Evolutionary conservation across 2,797 vertebrate genomes (phyloP).

Genomic region (Lacerta viridis): DNA sequence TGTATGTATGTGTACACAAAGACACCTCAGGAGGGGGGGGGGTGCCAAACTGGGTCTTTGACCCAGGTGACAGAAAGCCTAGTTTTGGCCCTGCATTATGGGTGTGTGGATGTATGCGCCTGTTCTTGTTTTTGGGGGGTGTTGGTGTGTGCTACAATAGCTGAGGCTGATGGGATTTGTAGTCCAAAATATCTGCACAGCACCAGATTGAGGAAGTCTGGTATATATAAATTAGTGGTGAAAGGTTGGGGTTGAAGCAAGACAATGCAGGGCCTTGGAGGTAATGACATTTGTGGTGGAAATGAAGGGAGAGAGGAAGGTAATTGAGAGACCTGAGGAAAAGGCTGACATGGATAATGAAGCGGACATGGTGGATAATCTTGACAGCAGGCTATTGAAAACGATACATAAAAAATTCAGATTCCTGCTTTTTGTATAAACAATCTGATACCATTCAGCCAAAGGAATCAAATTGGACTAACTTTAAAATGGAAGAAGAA

Average conservation of each 20-base stretch:
- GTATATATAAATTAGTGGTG: conserved; percentile 1
- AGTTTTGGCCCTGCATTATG: no score
- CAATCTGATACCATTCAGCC: conserved; percentile 57
- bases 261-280: neutral
- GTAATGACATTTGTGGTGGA: conserved; percentile 8
- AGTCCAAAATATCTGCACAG: no score
- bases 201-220: no score
- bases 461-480: conserved; percentile 47
- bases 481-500: conserved; percentile 49
- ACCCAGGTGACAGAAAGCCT: no score
- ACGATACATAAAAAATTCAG: neutral
- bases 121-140: neutral
- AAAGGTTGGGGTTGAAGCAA: conserved; percentile 30
- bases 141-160: neutral
- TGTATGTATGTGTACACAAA: no score
- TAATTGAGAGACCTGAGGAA: conserved; percentile 5
- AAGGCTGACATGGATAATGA: conserved; percentile 60
- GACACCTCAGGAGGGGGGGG: no score
- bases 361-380: conserved; percentile 16
- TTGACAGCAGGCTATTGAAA: conserved; percentile 27
- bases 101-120: neutral
- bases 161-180: no score
- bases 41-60: no score
- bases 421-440: conserved; percentile 61
- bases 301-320: conserved; percentile 18